Evolutionary conservation across 2,797 vertebrate genomes (phyloP), one percentile per base, ranked within the genome.

Genomic region (Darevskia nairensis): DNA sequence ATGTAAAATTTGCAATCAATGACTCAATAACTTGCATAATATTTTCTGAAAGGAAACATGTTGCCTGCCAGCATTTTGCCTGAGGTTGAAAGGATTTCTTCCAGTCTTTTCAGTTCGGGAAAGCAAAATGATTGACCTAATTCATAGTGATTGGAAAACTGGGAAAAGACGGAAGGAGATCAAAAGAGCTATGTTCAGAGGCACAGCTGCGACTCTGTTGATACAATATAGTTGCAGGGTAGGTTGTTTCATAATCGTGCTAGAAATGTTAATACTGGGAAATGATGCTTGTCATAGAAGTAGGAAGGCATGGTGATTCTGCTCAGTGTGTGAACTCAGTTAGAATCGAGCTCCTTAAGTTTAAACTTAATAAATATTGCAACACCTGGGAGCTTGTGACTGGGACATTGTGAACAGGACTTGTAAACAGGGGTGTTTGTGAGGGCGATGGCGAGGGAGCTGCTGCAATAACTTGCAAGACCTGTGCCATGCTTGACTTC

Each of bases 1-100:
- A 88, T 93, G 92, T 94, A 94, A 95, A 94, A 82, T 76, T 93
- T 92, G 94, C 92, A 92, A 91, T 93, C 93, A 93, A 93, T 93
- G 90, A 88, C 86, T 93, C 94, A 94, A 94, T 94, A 87, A 91
- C 92, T 79, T 89, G 87, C 87, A 86, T 92, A 95, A 94, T 91
- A 86, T 87, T 89, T 92, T 89, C 88, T 94, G 94, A 94, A 92
- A 94, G 93, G 90, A 94, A 95, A 93, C 92, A 92, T 94, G 89
- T 68, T 86, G 88, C 89, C 90, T 95, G 91, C 84, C 91, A 92
- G 92, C 80, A 89, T 79, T 74, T 89, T 92, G 89, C 78, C 86
- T 91, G 74, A 94, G 90, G 93, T 81, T 90, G 78, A 89, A 89
- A 92, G 90, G 92, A 93, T 93, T 94, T 94, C 93, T 91, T 94